These are phyloP conservation scores for Melikaiella ostensackeni DNA, from an alignment of 2,888 invertebrate genomes.

Conservation along the genomic window DNA sequence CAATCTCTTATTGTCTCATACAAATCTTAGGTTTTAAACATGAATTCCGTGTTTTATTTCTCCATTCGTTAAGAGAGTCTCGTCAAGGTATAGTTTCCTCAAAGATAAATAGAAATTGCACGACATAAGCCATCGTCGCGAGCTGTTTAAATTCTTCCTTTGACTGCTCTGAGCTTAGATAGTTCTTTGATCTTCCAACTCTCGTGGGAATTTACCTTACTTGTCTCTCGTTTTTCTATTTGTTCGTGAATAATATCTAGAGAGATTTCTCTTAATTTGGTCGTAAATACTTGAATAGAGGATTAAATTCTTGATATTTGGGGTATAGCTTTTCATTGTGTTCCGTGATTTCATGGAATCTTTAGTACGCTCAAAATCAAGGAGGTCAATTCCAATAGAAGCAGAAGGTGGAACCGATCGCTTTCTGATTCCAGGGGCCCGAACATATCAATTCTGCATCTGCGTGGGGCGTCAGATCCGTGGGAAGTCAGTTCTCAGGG, in stretches of 20 bases:
- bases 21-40: not conserved
- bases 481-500: constrained; percentile 78
- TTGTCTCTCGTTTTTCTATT: constrained; percentile 4
- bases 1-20: not conserved
- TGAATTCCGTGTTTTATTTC: not conserved
- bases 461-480: constrained; percentile 79
- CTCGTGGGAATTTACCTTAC: not conserved
- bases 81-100: not conserved
- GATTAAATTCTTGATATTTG: not conserved
- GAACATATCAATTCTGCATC: constrained; percentile 80
- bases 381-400: not conserved
- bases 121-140: not conserved
- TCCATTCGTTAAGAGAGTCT: not conserved
- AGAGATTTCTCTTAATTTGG: not conserved
- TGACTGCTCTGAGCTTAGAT: not conserved
- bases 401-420: not conserved
- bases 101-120: constrained; percentile 19
- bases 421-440: constrained; percentile 76
- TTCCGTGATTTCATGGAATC: not conserved
- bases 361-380: not conserved
- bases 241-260: not conserved
- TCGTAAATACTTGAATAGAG: not conserved
- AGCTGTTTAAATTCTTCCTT: not conserved
- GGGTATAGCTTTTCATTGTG: not conserved
- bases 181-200: constrained; percentile 17